Evolutionary conservation across 2,797 vertebrate species (phyloP), one percentile per base, ranked within the genome.

Genomic region (Bradypodion pumilum): DNA sequence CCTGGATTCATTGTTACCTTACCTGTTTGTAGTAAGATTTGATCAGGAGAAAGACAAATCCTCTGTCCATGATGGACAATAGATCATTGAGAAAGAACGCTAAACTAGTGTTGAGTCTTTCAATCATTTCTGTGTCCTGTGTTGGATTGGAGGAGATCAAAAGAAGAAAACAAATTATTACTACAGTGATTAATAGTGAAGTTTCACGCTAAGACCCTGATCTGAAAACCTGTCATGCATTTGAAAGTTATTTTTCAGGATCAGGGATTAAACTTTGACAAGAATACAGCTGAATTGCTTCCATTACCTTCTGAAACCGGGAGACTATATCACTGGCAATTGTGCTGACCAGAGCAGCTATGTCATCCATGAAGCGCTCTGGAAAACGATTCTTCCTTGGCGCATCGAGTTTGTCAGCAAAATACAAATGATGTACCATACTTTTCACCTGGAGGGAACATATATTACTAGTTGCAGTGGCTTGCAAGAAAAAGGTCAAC

Each of bases 291-390:
- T 87, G 83, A 89, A 91, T 84, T 83, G 74, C 74, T 76, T 88
- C 75, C 32, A 70, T 92, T 94, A 99, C 99, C 97, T 99, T 99
- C 94, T 99, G 99, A 95, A 99, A 99, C 68, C 98, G 97, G 81
- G 98, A 98, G 83, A 99, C 97, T 29, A 99, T 97, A 93, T 99
- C 99, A 44, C 97, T 95, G 1, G 98, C 97, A 10, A 99, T 99
- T 90, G 98, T 99, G 97, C 98, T 99, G 94, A 99, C 98, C 88
- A 99, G 93, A 40, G 98, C 98, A 63, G 96, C 95, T 79, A 99
- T 99, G 92, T 99, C 99, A 89, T 99, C 98, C 98, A 99, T 99
- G 94, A 99, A 99, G 78, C 98, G 98, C 91, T 99, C 99, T 0
- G 99, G 99, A 90, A 99, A 99, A 77, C 99, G 97, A 94, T 97